Conservation (phyloP, 2,797 vertebrate genomes). For the Sternarchorhynchus goeldii region DNA sequence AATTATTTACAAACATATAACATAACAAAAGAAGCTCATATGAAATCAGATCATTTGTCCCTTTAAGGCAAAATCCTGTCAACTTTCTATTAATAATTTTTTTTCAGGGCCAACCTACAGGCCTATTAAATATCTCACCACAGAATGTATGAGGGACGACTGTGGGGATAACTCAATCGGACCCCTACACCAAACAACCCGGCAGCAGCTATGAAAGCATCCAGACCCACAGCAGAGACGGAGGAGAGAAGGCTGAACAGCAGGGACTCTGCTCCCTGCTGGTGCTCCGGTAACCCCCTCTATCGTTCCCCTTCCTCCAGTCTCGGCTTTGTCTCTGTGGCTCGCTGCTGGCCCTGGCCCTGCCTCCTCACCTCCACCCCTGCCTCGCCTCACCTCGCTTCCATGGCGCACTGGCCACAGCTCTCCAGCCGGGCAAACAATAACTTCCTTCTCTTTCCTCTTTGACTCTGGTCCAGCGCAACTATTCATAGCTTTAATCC, state of each 20-base stretch:
- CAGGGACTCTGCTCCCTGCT: slow-evolving; percentile 2
- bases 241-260: not conserved
- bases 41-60: too few species aligned
- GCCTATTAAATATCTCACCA: too few species aligned
- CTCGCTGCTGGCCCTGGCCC: slow-evolving; percentile 11
- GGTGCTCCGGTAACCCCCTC: slow-evolving; percentile 4
- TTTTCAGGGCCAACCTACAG: too few species aligned
- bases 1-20: too few species aligned
- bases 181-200: slow-evolving; percentile 16
- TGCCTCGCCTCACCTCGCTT: not conserved
- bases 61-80: too few species aligned
- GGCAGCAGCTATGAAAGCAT: not conserved
- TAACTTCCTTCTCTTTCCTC: slow-evolving; percentile 28
- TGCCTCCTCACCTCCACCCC: not conserved
- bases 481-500: slow-evolving; percentile 45
- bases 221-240: not conserved
- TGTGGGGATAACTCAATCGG: not conserved
- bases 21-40: too few species aligned
- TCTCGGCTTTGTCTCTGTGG: slow-evolving; percentile 22
- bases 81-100: too few species aligned
- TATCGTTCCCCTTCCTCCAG: slow-evolving; percentile 32
- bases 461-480: slow-evolving; percentile 31
- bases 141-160: not conserved
- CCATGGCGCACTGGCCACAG: not conserved
- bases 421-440: slow-evolving; percentile 37